phyloP scores from a whole-genome alignment of 2,113 vertebrate species.

The Conger conger region DNA sequence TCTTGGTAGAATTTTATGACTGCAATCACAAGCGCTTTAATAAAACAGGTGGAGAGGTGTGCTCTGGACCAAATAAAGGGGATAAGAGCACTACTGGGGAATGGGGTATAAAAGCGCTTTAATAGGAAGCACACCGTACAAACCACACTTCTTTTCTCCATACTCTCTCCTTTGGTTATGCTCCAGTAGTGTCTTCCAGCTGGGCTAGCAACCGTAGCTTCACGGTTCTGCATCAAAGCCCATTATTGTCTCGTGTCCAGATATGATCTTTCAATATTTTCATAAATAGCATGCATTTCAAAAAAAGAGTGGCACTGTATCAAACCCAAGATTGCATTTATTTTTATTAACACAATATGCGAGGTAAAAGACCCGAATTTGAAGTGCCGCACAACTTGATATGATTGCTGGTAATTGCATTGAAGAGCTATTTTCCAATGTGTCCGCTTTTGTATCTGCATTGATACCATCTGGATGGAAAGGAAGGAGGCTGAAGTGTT shows the following conservation, averaged over 20 bases:
- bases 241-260: neutral
- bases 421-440: neutral
- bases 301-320: neutral
- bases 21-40: neutral
- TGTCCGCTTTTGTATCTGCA: neutral
- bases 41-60: neutral
- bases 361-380: neutral
- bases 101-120: neutral
- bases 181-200: neutral
- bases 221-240: neutral
- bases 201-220: neutral
- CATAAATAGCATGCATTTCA: neutral
- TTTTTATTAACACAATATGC: slow-evolving; percentile 8
- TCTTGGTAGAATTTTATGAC: neutral
- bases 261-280: neutral
- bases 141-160: neutral
- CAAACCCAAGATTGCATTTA: neutral
- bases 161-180: neutral
- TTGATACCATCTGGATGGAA: neutral
- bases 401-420: slow-evolving; percentile 2
- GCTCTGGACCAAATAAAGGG: neutral
- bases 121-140: neutral
- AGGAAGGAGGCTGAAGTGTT: neutral
- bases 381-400: slow-evolving; percentile 5
- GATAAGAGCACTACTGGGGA: neutral